A percentile compares a stretch with the other conserved stretches of the same genome.
Conservation (phyloP, 2,113 vertebrate genomes). For the Onychostoma macrolepis region DNA sequence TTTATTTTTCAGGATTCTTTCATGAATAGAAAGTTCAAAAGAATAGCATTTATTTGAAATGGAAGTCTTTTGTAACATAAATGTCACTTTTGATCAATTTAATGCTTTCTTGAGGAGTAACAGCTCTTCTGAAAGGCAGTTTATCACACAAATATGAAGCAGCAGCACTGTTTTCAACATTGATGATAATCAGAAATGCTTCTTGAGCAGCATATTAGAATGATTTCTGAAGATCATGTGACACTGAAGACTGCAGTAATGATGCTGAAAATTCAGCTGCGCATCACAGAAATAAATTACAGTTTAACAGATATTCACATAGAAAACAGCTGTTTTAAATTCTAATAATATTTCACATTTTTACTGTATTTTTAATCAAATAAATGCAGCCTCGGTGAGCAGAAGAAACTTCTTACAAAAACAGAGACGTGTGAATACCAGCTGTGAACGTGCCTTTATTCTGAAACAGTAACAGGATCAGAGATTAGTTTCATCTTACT, state of each 20-base stretch:
- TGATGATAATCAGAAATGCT: background rate
- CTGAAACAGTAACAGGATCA: background rate
- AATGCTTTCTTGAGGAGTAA: no score
- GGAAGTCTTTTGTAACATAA: no score
- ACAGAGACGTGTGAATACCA: background rate
- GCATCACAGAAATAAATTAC: background rate
- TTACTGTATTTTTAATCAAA: background rate
- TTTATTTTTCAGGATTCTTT: no score
- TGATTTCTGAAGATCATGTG: constrained; percentile 2
- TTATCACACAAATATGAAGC: background rate
- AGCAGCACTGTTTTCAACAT: background rate
- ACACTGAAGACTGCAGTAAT: background rate
- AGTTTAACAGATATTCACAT: background rate
- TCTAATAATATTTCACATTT: background rate
- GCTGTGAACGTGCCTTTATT: background rate
- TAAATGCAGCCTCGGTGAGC: no score
- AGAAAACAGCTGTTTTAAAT: background rate
- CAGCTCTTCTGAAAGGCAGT: no score
- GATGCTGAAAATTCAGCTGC: background rate
- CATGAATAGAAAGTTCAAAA: no score
- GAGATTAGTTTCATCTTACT: background rate
- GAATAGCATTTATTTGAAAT: no score
- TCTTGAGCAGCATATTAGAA: background rate
- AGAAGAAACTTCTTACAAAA: no score
- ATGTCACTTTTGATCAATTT: no score